phyloP scores from a whole-genome alignment of 2,888 invertebrate species.

The Polymixis lichenea region DNA sequence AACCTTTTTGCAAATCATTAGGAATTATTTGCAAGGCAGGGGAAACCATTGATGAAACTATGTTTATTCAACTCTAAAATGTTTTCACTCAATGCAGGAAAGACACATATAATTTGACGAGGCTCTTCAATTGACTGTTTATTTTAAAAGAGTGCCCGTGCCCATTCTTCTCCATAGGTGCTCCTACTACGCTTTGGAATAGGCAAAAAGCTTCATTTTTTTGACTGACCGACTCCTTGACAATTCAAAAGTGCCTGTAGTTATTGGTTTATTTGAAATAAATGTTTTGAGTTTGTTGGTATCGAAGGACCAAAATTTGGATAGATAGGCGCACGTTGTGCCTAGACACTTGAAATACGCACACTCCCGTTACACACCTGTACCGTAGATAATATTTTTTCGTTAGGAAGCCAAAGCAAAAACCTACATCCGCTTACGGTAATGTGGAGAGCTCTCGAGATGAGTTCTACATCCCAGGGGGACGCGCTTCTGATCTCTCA shows the following conservation, averaged over 20 bases:
- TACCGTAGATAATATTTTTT: conserved; percentile 61
- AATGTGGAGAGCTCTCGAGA: conserved; percentile 75
- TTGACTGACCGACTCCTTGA: too few relatives aligned
- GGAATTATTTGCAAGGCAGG: neutral
- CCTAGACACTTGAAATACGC: conserved; percentile 37
- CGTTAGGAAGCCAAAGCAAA: conserved; percentile 66
- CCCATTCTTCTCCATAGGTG: too few relatives aligned
- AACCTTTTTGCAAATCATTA: neutral
- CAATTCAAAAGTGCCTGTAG: too few relatives aligned
- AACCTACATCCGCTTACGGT: conserved; percentile 76
- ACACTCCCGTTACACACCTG: conserved; percentile 51
- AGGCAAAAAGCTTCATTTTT: too few relatives aligned
- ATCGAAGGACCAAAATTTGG: neutral
- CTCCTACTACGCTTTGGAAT: too few relatives aligned
- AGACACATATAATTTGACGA: too few relatives aligned
- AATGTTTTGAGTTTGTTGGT: too few relatives aligned
- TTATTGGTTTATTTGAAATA: too few relatives aligned
- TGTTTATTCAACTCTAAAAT: neutral
- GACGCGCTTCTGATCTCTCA: conserved; percentile 70
- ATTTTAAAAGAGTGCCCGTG: too few relatives aligned
- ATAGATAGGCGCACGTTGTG: neutral
- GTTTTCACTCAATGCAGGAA: neutral
- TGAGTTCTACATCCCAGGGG: conserved; percentile 71
- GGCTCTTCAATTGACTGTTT: neutral
- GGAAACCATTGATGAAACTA: neutral